phyloP scores from a whole-genome alignment of 2,797 vertebrate species.

The Eptatretus atami region DNA sequence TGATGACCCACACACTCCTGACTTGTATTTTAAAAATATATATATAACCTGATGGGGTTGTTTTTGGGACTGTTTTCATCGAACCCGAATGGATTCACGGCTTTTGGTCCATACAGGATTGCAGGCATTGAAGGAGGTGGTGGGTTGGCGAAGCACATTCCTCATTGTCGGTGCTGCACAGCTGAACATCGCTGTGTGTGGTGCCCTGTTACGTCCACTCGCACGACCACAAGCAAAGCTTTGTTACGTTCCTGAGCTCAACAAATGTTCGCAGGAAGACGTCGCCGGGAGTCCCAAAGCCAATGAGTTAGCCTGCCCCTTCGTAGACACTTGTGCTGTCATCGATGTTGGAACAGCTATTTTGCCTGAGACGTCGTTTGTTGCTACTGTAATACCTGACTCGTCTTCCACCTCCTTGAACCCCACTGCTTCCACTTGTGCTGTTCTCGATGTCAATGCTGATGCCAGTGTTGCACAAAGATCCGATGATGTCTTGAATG shows the following conservation, averaged over 20 bases:
- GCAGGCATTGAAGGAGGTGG: conserved; percentile 27
- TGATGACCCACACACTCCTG: too few relatives aligned
- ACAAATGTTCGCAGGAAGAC: conserved; percentile 8
- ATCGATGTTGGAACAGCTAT: neutral
- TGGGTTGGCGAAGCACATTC: conserved; percentile 53
- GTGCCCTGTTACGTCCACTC: conserved; percentile 38
- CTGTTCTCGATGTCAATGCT: too few relatives aligned
- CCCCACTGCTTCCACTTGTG: too few relatives aligned
- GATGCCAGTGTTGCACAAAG: too few relatives aligned
- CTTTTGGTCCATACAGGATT: conserved; percentile 19
- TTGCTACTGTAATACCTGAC: neutral
- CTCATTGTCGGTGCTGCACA: conserved; percentile 37
- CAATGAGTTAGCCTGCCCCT: too few relatives aligned
- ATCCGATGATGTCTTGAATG: neutral
- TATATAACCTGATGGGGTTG: too few relatives aligned
- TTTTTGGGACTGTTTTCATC: too few relatives aligned
- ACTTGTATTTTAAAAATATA: too few relatives aligned
- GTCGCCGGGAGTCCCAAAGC: neutral
- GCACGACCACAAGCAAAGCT: conserved; percentile 11
- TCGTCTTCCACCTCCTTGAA: too few relatives aligned
- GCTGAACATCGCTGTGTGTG: conserved; percentile 29
- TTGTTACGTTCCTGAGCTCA: conserved; percentile 5
- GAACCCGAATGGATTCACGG: too few relatives aligned
- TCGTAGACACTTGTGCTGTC: too few relatives aligned
- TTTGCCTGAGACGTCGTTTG: neutral